Base-by-base conservation (phyloP, 1,140 invertebrate genomes). In the Callitettix versicolor region DNA sequence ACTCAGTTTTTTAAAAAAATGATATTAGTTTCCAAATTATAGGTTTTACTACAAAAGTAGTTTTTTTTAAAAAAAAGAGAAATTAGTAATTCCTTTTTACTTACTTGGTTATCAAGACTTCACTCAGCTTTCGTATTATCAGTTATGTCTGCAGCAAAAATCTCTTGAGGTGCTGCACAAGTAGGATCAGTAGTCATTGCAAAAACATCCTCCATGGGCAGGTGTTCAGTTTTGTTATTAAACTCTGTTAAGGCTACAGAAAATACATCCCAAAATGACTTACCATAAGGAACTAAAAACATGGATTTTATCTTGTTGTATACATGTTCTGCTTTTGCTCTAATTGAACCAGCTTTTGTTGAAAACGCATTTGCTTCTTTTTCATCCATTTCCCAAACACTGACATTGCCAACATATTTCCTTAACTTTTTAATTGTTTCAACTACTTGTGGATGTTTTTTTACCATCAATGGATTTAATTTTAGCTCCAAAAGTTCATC, bases 391-490 rank as follows among this genome's bases (percentile, higher is more conserved):
- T 82, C 80, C 86, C 86, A 89, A 15, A 79, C 73, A 14, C 73
- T 69, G 4, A 79, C 67, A 66, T 89, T 89, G 18, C 88, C 88
- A 34, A 88, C 76, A 67, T 67, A 67, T 20, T 56, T 56, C 24
- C 50, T 57, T 54, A 73, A 69, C 57, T 81, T 77, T 60, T 82
- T 83, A 24, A 87, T 74, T 1, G 83, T 91, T 63, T 88, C 81
- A 50, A 93, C 78, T 55, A 88, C 79, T 52, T 84, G 79, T 0
- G 89, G 84, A 73, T 93, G 86, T 62, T 91, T 92, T 61, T 91
- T 81, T 22, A 94, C 68, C 84, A 91, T 89, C 2, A 92, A 63
- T 17, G 82, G 76, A 56, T 80, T 83, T 9, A 92, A 67, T 14
- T 84, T 72, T 41, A 91, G 66, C 11, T 78, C 74, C 63, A 79